Evolutionary conservation across 2,888 invertebrate species (phyloP).

Genomic region (Drosophila mulleri): DNA sequence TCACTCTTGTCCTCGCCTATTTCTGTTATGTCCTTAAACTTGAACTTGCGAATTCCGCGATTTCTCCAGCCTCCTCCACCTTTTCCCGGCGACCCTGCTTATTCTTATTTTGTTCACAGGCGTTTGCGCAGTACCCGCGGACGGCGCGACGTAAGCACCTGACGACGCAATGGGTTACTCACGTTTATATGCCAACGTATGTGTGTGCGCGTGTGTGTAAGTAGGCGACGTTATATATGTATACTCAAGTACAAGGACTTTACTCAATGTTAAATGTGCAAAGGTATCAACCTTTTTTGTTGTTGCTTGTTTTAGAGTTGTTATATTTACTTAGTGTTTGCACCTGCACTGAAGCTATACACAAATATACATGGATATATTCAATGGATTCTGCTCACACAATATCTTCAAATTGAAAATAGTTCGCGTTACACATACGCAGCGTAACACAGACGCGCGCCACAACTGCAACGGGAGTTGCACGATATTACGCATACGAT

Average conservation of each 20-base stretch:
- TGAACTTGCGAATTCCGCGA: slow-evolving; percentile 61
- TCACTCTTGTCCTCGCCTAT: slow-evolving; percentile 25
- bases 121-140: slow-evolving; percentile 66
- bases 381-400: not conserved
- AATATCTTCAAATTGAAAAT: slow-evolving; percentile 1
- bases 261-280: slow-evolving; percentile 45
- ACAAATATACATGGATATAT: not conserved
- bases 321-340: not conserved
- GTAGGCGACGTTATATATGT: slow-evolving; percentile 36
- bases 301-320: no score
- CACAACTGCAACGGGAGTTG: slow-evolving; percentile 13
- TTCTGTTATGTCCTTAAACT: slow-evolving; percentile 74
- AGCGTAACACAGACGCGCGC: slow-evolving; percentile 32
- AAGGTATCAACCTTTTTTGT: slow-evolving; percentile 14
- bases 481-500: slow-evolving; percentile 68
- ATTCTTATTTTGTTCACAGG: slow-evolving; percentile 14
- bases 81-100: not conserved
- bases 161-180: slow-evolving; percentile 78
- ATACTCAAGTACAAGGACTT: slow-evolving; percentile 65
- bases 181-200: slow-evolving; percentile 46
- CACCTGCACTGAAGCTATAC: slow-evolving; percentile 4
- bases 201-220: slow-evolving; percentile 24
- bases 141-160: slow-evolving; percentile 70
- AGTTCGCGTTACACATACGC: slow-evolving; percentile 51
- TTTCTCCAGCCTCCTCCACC: not conserved